phyloP scores from a whole-genome alignment of 1,140 invertebrate species.

The Paraescarpia echinospica region DNA sequence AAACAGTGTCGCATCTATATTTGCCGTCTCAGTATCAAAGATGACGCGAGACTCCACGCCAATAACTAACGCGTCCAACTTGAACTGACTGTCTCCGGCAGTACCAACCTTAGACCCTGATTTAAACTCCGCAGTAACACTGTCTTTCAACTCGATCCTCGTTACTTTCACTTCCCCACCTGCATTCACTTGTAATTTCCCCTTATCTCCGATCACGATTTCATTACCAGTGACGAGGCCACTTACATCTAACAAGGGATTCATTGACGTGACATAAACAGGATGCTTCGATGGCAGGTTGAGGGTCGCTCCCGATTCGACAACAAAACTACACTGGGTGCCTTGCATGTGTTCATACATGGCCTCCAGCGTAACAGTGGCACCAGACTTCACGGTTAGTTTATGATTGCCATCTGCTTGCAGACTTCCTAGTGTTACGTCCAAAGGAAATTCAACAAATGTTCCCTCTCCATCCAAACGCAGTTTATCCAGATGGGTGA shows the following conservation, averaged over 20 bases:
- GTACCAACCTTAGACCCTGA: background rate
- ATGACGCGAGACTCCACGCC: constrained; percentile 21
- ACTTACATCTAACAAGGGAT: constrained; percentile 28
- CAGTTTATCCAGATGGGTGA: background rate
- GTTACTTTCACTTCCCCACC: background rate
- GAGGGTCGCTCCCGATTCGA: constrained; percentile 24
- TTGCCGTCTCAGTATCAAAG: constrained; percentile 34
- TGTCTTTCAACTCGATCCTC: background rate
- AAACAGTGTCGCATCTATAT: constrained; percentile 29
- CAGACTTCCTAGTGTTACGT: background rate
- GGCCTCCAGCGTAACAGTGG: background rate
- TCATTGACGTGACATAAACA: constrained; percentile 30
- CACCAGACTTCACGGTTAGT: background rate
- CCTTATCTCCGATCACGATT: constrained; percentile 34
- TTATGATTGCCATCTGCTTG: background rate
- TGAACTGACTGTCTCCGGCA: background rate
- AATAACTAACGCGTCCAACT: background rate
- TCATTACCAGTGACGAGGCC: constrained; percentile 29
- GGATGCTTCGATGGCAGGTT: constrained; percentile 16
- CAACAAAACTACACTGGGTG: constrained; percentile 25
- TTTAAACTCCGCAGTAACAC: background rate
- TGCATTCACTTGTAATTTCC: constrained; percentile 28
- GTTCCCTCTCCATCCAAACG: background rate
- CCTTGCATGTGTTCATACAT: constrained; percentile 18
- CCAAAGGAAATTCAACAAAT: background rate